Conservation (phyloP, 2,888 invertebrate genomes). For the Campoplex nolae region DNA sequence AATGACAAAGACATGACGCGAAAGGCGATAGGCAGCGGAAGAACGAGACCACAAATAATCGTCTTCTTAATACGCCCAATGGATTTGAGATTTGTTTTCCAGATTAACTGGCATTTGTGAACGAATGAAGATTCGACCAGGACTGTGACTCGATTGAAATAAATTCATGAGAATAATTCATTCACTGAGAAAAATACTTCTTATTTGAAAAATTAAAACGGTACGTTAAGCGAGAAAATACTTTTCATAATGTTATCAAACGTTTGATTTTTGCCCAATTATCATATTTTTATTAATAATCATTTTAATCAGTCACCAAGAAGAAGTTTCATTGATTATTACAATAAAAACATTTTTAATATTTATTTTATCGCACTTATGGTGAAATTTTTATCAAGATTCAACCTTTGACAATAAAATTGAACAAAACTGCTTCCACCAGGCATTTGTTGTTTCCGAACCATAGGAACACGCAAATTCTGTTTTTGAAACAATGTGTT, state of each 20-base stretch:
- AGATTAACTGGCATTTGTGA: neutral
- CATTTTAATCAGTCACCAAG: neutral
- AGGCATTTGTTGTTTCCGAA: neutral
- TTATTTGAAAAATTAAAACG: neutral
- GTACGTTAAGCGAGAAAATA: too few species aligned
- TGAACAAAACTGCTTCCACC: neutral
- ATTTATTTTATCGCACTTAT: neutral
- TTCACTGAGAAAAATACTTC: neutral
- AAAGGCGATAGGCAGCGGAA: constrained; percentile 14
- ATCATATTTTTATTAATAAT: neutral
- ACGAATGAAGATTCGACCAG: neutral
- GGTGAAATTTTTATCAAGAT: neutral
- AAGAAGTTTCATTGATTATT: neutral
- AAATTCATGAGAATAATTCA: neutral
- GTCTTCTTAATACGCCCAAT: constrained; percentile 9
- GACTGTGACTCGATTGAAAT: neutral
- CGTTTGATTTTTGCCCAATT: neutral
- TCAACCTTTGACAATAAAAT: neutral
- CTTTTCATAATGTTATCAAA: too few species aligned
- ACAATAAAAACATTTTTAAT: neutral
- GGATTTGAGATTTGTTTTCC: constrained; percentile 19
- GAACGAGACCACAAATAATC: constrained; percentile 37
- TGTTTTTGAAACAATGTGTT: constrained; percentile 4
- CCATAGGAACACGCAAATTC: neutral
- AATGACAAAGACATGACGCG: constrained; percentile 24